These are phyloP conservation scores for Gallinago stenura DNA, from an alignment of 2,797 vertebrate genomes.

Conservation along the genomic window DNA sequence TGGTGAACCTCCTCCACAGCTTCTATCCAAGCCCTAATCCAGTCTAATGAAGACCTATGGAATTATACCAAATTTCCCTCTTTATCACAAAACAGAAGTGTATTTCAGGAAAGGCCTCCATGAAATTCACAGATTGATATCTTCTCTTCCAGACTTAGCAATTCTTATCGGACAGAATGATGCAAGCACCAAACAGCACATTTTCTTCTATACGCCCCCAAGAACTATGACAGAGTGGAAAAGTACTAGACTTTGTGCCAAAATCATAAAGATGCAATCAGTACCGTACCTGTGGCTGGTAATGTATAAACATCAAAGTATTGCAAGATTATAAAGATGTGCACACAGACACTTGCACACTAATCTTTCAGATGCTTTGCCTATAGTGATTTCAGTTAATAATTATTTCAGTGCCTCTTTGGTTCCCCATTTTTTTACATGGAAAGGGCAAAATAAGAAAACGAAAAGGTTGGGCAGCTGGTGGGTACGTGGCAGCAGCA, in stretches of 20 bases:
- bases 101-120: not conserved
- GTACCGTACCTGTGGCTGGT: not conserved
- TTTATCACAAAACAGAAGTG: not conserved
- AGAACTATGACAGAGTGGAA: not conserved
- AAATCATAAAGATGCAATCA: not conserved
- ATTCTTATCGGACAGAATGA: not conserved
- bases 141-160: not conserved
- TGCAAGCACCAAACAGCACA: not conserved
- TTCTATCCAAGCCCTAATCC: not conserved
- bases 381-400: not conserved
- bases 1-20: not conserved
- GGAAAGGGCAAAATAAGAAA: not conserved
- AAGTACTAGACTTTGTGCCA: not conserved
- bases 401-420: not conserved
- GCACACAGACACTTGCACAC: not conserved
- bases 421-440: not conserved
- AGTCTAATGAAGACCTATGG: not conserved
- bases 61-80: not conserved
- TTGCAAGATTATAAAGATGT: not conserved
- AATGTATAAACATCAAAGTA: not conserved
- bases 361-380: not conserved
- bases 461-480: not conserved
- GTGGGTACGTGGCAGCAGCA: not conserved
- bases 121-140: not conserved
- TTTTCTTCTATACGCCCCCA: not conserved